Evolutionary conservation across 2,888 invertebrate species (phyloP).

Genomic region (Galerucella calmariensis): DNA sequence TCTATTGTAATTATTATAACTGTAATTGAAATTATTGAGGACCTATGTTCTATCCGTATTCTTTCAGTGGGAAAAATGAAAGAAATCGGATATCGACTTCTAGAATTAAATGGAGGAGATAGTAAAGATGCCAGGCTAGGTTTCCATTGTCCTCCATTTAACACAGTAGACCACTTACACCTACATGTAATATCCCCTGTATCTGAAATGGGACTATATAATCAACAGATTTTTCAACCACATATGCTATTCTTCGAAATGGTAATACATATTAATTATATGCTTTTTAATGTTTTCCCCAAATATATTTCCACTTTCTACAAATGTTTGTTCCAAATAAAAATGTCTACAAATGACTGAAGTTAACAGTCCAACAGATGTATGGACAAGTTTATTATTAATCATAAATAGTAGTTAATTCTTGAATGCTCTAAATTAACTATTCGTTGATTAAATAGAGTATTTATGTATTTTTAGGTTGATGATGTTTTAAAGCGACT

Average conservation of each 20-base stretch:
- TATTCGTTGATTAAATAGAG: too few relatives aligned
- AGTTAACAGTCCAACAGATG: too few relatives aligned
- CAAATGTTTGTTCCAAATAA: too few relatives aligned
- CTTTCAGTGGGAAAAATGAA: constrained; percentile 76
- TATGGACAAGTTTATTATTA: too few relatives aligned
- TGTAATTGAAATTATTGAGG: neutral
- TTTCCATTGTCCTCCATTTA: constrained; percentile 94
- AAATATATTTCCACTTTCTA: neutral
- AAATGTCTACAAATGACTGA: too few relatives aligned
- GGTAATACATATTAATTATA: constrained; percentile 67
- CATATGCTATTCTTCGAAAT: constrained; percentile 85
- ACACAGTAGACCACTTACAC: constrained; percentile 84
- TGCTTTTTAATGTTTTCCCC: neutral
- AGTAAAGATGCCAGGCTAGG: constrained; percentile 71
- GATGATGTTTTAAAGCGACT: constrained; percentile 11
- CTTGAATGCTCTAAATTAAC: too few relatives aligned
- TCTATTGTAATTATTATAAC: too few relatives aligned
- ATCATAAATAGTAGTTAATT: too few relatives aligned
- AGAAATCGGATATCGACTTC: constrained; percentile 66
- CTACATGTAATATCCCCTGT: constrained; percentile 87
- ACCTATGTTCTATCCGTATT: neutral
- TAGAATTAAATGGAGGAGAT: constrained; percentile 66
- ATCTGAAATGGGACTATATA: constrained; percentile 76
- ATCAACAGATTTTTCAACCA: constrained; percentile 75
- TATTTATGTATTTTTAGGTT: constrained; percentile 9